Evolutionary conservation across 1,140 invertebrate genomes (phyloP), one percentile per base, ranked within the genome.

Genomic region (Cotesia glomerata): DNA sequence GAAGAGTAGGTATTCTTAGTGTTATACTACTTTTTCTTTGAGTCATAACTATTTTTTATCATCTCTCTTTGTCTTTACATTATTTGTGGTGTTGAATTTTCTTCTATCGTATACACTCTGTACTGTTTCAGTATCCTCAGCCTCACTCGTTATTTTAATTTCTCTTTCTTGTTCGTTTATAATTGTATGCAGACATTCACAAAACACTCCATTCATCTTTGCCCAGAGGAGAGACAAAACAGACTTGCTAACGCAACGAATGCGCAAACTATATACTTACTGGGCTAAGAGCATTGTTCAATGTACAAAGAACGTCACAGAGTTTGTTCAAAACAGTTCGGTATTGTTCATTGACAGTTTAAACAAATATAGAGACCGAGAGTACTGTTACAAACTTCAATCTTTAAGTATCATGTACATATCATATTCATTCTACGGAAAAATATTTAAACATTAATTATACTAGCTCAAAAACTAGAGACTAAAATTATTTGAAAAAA

Each of bases 261-360:
- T 71, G 69, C 64, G 58, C 73, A 74, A 74, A 71, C 73, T 71
- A 49, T 34, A 58, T 49, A 58, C 54, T 52, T 35, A 51, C 11
- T 68, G 51, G 51, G 62, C 39, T 52, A 69, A 32, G 26, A 45
- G 59, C 39, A 68, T 71, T 71, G 64, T 74, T 74, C 13, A 63
- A 16, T 49, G 45, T 35, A 70, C 16, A 70, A 61, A 26, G 59
- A 32, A 18, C 18, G 65, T 35, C 35, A 34, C 4, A 26, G 49
- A 52, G 45, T 67, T 67, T 67, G 52, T 67, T 54, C 18, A 39
- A 7, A 11, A 67, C 49, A 34, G 32, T 32, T 52, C 26, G 18
- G 26, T 26, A 52, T 67, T 52, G 65, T 67, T 32, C 14, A 5
- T 11, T 18, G 56, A 58, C 56, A 58, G 56, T 58, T 18, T 32